Base-by-base conservation (phyloP, 2,888 invertebrate species). In the Lasioglossum leucozonium region DNA sequence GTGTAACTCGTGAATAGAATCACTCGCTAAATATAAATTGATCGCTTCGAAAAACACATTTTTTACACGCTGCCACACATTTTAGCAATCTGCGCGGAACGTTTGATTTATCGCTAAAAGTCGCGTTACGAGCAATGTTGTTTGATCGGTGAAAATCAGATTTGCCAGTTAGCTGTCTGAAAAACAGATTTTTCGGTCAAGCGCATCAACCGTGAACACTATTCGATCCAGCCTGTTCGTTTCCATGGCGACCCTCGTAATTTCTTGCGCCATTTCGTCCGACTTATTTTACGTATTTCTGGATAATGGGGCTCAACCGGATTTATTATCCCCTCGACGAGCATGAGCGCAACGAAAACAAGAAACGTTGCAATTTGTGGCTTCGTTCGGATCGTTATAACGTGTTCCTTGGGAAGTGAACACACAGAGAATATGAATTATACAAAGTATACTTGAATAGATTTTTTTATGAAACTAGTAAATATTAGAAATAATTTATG, bases 141-240 rank as follows among this genome's bases (percentile, higher is more conserved):
- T 44, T 65, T 67, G 22, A 22, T n/a, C 67, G 69, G 72, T 72
- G 51, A 47, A 62, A 65, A 80, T 75, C 65, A 75, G 55, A 85
- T 73, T 77, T 85, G 44, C 77, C 44, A 18, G 22, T 78, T 67
- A 30, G 55, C 79, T 67, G 8, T 42, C 55, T n/a, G 11, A 16
- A 40, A 87, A 87, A 89, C 87, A 83, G 79, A 85, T 81, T 73
- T 79, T 77, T 81, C 72, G 81, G 77, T 77, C 71, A 87, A 83
- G 72, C 65, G 58, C 73, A 83, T 87, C 77, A 79, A 65, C 77
- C 62, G n/a, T 65, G 67, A 42, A 13, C 44, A 34, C 85, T 73
- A 55, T 77, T 74, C 82, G 72, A 77, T 79, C 76, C 62, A n/a
- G 40, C 22, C 37, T 18, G 65, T 42, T 37, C 67, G 42, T 42